phyloP scores from a whole-genome alignment of 2,888 invertebrate genomes.

The Cynaeus angustus region DNA sequence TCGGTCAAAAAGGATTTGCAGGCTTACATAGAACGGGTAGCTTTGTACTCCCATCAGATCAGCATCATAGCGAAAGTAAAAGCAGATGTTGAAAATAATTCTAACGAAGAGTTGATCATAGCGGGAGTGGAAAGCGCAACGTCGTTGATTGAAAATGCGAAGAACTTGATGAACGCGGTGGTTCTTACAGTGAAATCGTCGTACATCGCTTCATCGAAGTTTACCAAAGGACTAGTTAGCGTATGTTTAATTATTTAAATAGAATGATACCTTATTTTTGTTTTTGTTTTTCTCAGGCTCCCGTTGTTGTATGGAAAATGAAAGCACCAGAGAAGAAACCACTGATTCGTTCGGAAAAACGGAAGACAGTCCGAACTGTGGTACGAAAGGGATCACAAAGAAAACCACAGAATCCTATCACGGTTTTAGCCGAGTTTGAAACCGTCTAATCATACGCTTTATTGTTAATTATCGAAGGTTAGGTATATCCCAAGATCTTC shows the following conservation, averaged over 20 bases:
- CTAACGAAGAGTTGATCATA: constrained; percentile 21
- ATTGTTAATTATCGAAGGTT: no score
- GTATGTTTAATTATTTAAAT: constrained; percentile 11
- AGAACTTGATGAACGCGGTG: constrained; percentile 98
- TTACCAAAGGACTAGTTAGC: constrained; percentile 84
- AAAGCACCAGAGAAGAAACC: constrained; percentile 99
- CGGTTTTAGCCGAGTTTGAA: constrained; percentile 96
- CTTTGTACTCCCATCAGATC: constrained; percentile 93
- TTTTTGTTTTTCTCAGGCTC: constrained; percentile 77
- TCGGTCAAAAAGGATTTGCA: constrained; percentile 95
- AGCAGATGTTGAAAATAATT: constrained; percentile 22
- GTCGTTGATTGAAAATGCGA: constrained; percentile 87
- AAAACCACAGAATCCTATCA: constrained; percentile 94
- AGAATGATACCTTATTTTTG: no score
- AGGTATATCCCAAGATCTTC: no score
- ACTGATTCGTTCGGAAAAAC: constrained; percentile 90
- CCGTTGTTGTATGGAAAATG: constrained; percentile 98
- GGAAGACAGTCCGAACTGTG: constrained; percentile 93
- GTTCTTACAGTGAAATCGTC: constrained; percentile 95
- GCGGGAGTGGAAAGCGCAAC: constrained; percentile 27
- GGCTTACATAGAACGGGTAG: constrained; percentile 96
- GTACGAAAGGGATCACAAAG: constrained; percentile 96
- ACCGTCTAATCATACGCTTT: neutral
- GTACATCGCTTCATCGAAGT: constrained; percentile 98
- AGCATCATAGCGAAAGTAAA: constrained; percentile 33